Conservation (phyloP, 2,113 vertebrate species). For the Cardinalis cardinalis region DNA sequence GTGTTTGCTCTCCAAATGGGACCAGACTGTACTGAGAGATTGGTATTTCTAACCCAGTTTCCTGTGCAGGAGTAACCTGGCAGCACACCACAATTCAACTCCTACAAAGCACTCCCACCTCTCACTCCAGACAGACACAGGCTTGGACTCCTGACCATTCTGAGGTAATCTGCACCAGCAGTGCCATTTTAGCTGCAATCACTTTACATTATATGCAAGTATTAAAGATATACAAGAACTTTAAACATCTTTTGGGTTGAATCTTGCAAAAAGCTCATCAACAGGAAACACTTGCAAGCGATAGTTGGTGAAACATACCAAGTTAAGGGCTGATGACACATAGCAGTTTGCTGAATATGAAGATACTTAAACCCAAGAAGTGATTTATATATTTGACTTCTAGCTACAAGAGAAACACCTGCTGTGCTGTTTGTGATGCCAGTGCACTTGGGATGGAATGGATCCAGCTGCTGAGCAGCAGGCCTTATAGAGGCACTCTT, state of each 20-base stretch:
- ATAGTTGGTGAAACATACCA: background rate
- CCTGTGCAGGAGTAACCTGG: background rate
- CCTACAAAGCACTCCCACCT: background rate
- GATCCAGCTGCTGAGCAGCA: background rate
- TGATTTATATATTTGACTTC: background rate
- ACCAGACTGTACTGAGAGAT: background rate
- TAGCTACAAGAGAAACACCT: background rate
- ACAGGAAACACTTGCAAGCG: background rate
- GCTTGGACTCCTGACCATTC: background rate
- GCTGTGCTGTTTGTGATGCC: background rate
- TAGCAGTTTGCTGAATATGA: background rate
- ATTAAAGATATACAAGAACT: background rate
- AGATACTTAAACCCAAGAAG: background rate
- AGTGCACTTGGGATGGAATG: background rate
- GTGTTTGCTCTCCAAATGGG: background rate
- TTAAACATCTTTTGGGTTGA: background rate
- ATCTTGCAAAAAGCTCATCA: background rate
- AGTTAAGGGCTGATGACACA: background rate
- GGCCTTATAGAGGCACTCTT: background rate
- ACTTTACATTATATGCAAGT: background rate
- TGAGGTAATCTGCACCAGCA: background rate
- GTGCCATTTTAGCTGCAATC: background rate
- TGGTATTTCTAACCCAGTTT: constrained; percentile 1
- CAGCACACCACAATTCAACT: background rate
- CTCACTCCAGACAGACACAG: background rate